Percentiles rank a stretch among this genome's conserved stretches.
Conservation (phyloP, 2,888 invertebrate genomes). For the Helicoverpa assulta region DNA sequence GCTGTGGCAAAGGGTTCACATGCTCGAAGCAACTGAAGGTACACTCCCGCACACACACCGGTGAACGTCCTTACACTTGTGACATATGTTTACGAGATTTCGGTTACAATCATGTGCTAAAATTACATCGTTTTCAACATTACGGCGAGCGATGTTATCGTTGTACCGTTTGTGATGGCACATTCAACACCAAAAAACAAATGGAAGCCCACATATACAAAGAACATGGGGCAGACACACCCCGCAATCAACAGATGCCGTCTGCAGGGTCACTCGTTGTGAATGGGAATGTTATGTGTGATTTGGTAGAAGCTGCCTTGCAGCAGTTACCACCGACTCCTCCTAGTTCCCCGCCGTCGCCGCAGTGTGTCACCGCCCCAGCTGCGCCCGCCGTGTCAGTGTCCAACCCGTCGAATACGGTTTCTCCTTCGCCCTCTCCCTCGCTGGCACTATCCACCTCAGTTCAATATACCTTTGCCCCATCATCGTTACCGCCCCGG, state of each 20-base stretch:
- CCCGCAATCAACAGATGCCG: constrained; percentile 78
- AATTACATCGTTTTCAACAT: constrained; percentile 96
- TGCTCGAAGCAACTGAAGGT: constrained; percentile 98
- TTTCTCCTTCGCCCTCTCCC: constrained; percentile 80
- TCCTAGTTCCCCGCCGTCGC: constrained; percentile 89
- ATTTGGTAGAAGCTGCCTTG: constrained; percentile 84
- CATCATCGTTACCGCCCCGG: constrained; percentile 90
- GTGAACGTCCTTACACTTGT: constrained; percentile 97
- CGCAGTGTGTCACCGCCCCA: constrained; percentile 81
- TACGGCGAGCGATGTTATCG: constrained; percentile 98
- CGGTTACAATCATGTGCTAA: constrained; percentile 97
- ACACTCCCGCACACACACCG: constrained; percentile 97
- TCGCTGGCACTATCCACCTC: constrained; percentile 74
- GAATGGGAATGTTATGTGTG: constrained; percentile 84
- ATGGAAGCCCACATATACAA: constrained; percentile 96
- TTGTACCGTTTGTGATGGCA: constrained; percentile 97
- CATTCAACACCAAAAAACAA: constrained; percentile 96
- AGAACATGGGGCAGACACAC: constrained; percentile 89
- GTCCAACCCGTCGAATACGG: constrained; percentile 77
- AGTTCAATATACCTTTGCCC: constrained; percentile 77
- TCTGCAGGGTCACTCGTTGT: constrained; percentile 75
- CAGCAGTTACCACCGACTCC: constrained; percentile 90
- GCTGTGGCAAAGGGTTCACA: constrained; percentile 97
- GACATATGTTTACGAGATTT: constrained; percentile 97
- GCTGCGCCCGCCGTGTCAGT: constrained; percentile 66